Percentiles rank a stretch among this genome's conserved stretches.
phyloP scores from a whole-genome alignment of 2,888 invertebrate species.

The Hirtodrosophila histrioides region DNA sequence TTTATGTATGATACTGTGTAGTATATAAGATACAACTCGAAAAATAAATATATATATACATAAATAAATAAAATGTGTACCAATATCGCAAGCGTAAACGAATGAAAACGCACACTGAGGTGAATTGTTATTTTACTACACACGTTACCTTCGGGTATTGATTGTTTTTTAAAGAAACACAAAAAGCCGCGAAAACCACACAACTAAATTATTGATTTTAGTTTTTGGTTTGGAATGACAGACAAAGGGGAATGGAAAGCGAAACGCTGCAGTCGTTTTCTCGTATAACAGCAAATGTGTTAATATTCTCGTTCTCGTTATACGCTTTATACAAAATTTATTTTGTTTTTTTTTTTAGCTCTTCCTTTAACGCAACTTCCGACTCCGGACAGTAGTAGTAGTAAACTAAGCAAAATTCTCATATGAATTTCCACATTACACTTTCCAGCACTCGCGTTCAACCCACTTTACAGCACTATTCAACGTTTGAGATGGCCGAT shows the following conservation, averaged over 20 bases:
- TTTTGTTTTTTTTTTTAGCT: conserved; percentile 18
- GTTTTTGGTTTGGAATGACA: conserved; percentile 43
- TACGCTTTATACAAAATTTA: conserved; percentile 50
- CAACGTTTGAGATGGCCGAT: conserved; percentile 23
- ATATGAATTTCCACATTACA: conserved; percentile 25
- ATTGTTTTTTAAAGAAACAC: conserved; percentile 77
- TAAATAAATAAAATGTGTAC: conserved; percentile 74
- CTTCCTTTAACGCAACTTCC: conserved; percentile 48
- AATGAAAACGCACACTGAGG: conserved; percentile 41
- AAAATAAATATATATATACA: conserved; percentile 24
- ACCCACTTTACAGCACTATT: conserved; percentile 22
- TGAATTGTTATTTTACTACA: conserved; percentile 67
- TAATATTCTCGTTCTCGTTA: conserved; percentile 50
- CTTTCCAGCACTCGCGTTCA: conserved; percentile 32
- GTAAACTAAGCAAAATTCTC: conserved; percentile 48
- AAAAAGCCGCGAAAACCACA: conserved; percentile 77
- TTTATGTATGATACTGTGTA: neutral
- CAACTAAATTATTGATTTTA: conserved; percentile 75
- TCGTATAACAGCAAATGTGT: conserved; percentile 40
- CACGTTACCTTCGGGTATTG: conserved; percentile 78
- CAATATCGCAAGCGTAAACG: conserved; percentile 77
- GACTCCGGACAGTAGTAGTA: conserved; percentile 49
- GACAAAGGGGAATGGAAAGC: conserved; percentile 40
- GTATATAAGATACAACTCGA: conserved; percentile 15
- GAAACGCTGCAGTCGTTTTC: conserved; percentile 37